Base-by-base conservation (phyloP, 1,140 invertebrate genomes). In the Musca domestica region DNA sequence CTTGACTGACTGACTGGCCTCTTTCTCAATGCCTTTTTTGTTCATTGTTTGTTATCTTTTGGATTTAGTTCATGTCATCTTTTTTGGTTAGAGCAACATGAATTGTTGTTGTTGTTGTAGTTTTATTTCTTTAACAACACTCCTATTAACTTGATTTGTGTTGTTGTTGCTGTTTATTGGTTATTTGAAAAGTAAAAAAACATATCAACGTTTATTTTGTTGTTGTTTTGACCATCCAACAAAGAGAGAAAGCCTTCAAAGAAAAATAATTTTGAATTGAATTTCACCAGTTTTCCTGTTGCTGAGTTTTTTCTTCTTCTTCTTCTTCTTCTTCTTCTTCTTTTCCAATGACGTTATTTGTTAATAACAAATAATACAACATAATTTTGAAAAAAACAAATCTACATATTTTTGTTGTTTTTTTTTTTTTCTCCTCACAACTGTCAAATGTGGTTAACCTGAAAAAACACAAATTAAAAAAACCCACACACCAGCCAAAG, bases 21-120 rank as follows among this genome's bases (percentile, higher is more conserved):
- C 23, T 51, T 65, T 65, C 64, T 65, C 48, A 51, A 65, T 65
- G 64, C 48, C 48, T 48, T 65, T 65, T 65, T 22, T 49, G 41
- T 48, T 64, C 20, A 48, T 64, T 64, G 61, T 64, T 27, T 17
- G 15, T 65, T 48, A 47, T 65, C 20, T 64, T 64, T 58, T 58
- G n/a, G 27, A 61, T 61, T 61, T 61, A 61, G 56, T 61, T 61
- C 56, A 61, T 61, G 56, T 61, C 30, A 41, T 61, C 27, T 61
- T 34, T 61, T 61, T 61, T 61, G 56, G 56, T 61, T 61, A 34
- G 34, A 61, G 56, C 56, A 61, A 61, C 5, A 41, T 41, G 27
- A 7, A 19, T 64, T 64, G n/a, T 65, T 48, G 17, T n/a, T n/a
- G n/a, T n/a, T 64, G 7, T 46, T 49, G 14, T 64, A 23, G n/a